These are phyloP conservation scores for Stylophora pistillata DNA, from an alignment of 64 coral and sea anemone genomes.

Conservation along the genomic window DNA sequence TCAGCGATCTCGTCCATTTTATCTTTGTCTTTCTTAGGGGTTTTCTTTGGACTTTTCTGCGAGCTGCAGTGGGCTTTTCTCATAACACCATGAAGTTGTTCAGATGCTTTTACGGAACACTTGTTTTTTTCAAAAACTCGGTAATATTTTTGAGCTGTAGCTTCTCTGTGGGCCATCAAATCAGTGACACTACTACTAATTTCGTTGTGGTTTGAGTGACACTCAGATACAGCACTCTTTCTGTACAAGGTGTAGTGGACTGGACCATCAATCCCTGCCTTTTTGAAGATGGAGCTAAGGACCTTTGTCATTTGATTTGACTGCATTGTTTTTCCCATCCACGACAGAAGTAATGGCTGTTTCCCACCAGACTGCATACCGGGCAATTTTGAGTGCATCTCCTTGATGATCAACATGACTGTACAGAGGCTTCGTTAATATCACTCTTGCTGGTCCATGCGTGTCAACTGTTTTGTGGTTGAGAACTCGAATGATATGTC, in stretches of 20 bases:
- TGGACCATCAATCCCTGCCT: conserved; percentile 34
- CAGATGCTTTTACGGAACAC: conserved; percentile 6
- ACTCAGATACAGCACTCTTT: conserved; percentile 54
- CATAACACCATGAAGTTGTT: conserved; percentile 61
- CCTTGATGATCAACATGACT: conserved; percentile 34
- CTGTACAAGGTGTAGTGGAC: conserved; percentile 46
- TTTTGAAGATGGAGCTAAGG: conserved; percentile 58
- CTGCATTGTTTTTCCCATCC: conserved; percentile 41
- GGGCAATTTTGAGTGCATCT: conserved; percentile 25
- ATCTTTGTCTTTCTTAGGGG: too few species aligned
- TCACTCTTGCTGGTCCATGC: conserved; percentile 66
- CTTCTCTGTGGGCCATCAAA: conserved; percentile 54
- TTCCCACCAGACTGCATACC: not conserved
- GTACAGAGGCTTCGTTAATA: conserved; percentile 50
- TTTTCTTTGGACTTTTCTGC: too few species aligned
- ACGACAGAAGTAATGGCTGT: conserved; percentile 37
- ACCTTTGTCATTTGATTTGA: conserved; percentile 62
- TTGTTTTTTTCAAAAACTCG: conserved; percentile 53
- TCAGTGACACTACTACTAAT: conserved; percentile 29
- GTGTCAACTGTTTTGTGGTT: conserved; percentile 14
- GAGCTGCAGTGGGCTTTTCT: too few species aligned
- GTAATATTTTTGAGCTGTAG: conserved; percentile 59
- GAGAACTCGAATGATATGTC: too few species aligned
- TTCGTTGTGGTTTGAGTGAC: conserved; percentile 18
- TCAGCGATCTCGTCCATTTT: too few species aligned